phyloP scores from a whole-genome alignment of 2,888 invertebrate genomes.

The Agrotis exclamationis region DNA sequence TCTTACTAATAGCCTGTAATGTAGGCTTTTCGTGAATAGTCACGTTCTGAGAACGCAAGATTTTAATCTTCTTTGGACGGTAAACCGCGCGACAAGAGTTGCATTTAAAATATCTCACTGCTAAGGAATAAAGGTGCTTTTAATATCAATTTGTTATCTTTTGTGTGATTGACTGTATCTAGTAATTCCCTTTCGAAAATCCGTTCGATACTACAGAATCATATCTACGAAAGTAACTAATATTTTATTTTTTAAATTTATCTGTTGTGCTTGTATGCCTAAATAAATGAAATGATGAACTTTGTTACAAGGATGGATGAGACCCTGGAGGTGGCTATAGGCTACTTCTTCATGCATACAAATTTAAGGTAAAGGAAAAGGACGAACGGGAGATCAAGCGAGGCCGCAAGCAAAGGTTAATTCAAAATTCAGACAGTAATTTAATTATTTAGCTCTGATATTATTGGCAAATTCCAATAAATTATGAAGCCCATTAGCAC shows the following conservation, averaged over 20 bases:
- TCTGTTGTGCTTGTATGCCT: too few species aligned
- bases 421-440: neutral
- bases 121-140: neutral
- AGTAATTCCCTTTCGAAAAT: too few species aligned
- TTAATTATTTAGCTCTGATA: neutral
- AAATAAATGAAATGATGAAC: too few species aligned
- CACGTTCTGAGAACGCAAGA: neutral
- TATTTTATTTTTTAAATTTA: too few species aligned
- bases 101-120: neutral
- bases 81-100: neutral
- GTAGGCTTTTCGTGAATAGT: neutral
- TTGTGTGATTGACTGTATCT: neutral
- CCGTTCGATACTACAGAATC: too few species aligned
- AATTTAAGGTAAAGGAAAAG: too few species aligned
- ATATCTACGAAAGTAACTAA: too few species aligned
- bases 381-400: too few species aligned
- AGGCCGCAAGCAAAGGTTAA: neutral
- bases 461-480: conserved; percentile 5
- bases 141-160: neutral
- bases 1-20: neutral
- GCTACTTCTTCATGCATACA: too few species aligned
- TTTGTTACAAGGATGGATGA: too few species aligned
- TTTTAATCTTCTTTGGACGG: neutral
- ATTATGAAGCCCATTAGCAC: conserved; percentile 6
- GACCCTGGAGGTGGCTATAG: too few species aligned